Evolutionary conservation across 2,888 invertebrate species (phyloP).

Genomic region (Hydrotaea diabolus): DNA sequence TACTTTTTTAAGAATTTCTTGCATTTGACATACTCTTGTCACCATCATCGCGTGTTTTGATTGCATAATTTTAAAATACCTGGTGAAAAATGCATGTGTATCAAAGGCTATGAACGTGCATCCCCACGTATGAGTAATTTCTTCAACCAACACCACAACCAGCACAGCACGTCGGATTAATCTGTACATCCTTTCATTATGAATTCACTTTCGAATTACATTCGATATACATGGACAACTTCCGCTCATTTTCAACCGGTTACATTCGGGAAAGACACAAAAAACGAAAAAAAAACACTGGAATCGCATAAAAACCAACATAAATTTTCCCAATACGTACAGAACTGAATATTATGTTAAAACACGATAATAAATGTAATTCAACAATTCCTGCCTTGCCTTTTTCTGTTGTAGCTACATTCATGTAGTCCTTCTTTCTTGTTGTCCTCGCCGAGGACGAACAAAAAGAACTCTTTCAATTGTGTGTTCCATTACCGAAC

Average conservation of each 20-base stretch:
- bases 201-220: slow-evolving; percentile 15
- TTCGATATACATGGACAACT: slow-evolving; percentile 4
- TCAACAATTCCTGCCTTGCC: slow-evolving; percentile 37
- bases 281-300: not conserved
- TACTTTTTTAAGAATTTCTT: too few species aligned
- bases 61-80: too few species aligned
- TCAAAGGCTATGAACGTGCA: too few species aligned
- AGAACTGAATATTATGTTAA: slow-evolving; percentile 51
- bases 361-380: slow-evolving; percentile 66
- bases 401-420: slow-evolving; percentile 4
- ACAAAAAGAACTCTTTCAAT: slow-evolving; percentile 14
- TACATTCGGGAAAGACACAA: not conserved
- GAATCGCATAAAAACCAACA: slow-evolving; percentile 34
- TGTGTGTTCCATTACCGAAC: slow-evolving; percentile 26
- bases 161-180: not conserved
- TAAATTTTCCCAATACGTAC: slow-evolving; percentile 5
- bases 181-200: slow-evolving; percentile 4
- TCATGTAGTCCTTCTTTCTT: slow-evolving; percentile 7
- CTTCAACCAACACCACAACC: not conserved
- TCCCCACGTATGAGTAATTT: not conserved
- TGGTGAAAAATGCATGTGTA: too few species aligned
- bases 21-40: too few species aligned
- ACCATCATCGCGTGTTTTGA: too few species aligned
- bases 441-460: not conserved
- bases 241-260: not conserved